phyloP scores from a whole-genome alignment of 2,797 vertebrate genomes.

The Tympanoctomys barrerae region DNA sequence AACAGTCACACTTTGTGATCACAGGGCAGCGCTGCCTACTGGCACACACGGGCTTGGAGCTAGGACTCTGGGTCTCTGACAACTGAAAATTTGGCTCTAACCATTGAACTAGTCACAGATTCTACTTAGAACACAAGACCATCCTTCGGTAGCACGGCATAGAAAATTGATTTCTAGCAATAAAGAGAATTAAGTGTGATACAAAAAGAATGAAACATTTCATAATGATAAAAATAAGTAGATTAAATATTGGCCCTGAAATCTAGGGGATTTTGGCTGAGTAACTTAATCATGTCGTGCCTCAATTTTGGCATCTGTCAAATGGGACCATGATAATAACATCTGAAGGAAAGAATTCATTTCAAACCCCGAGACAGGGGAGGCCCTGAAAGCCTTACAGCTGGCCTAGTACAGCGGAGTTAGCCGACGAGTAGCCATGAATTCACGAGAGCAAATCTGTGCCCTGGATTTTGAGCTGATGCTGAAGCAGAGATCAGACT shows the following conservation, averaged over 20 bases:
- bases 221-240: background rate
- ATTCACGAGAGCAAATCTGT: background rate
- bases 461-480: background rate
- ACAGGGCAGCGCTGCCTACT: conserved; percentile 18
- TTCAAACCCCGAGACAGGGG: background rate
- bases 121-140: background rate
- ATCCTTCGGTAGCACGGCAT: conserved; percentile 45
- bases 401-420: background rate
- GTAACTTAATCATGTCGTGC: conserved; percentile 23
- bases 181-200: conserved; percentile 26
- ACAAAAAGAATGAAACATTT: conserved; percentile 24
- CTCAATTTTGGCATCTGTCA: conserved; percentile 42
- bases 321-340: conserved; percentile 20
- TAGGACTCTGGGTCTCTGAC: conserved; percentile 30
- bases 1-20: background rate
- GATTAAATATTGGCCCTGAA: background rate
- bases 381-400: background rate
- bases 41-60: background rate
- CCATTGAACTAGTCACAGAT: conserved; percentile 47
- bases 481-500: background rate
- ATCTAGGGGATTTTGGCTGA: conserved; percentile 12
- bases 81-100: conserved; percentile 54
- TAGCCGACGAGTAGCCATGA: background rate
- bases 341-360: conserved; percentile 1
- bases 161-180: conserved; percentile 67